Conservation (phyloP, 2,797 vertebrate genomes). For the Momotus momota region DNA sequence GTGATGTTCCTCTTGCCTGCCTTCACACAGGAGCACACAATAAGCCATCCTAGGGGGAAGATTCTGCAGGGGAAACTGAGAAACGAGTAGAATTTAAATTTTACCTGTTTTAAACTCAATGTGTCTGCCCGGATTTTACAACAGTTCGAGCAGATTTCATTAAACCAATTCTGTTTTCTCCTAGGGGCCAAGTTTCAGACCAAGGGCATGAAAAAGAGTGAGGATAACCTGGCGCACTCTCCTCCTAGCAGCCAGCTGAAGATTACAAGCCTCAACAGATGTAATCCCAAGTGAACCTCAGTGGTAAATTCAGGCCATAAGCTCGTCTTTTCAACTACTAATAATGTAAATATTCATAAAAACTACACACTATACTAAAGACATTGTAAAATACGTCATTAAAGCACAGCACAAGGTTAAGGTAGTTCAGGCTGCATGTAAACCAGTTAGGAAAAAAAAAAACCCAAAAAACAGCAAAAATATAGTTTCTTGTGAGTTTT, state of each 20-base stretch:
- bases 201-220: not conserved
- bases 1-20: not conserved
- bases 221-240: not conserved
- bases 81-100: not conserved
- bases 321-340: not conserved
- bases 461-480: not conserved
- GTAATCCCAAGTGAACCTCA: not conserved
- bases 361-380: not conserved
- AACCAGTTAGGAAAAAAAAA: not conserved
- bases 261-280: not conserved
- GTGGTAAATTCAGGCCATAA: not conserved
- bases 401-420: not conserved
- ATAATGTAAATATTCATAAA: not conserved
- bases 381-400: not conserved
- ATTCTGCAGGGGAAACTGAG: not conserved
- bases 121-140: not conserved
- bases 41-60: not conserved
- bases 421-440: constrained; percentile 8
- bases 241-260: not conserved
- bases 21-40: not conserved
- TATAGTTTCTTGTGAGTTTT: not conserved
- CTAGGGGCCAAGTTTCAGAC: not conserved
- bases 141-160: not conserved
- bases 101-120: not conserved
- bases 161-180: not conserved